Base-by-base conservation (phyloP, 1,140 invertebrate genomes). In the Condylostylus longicornis region DNA sequence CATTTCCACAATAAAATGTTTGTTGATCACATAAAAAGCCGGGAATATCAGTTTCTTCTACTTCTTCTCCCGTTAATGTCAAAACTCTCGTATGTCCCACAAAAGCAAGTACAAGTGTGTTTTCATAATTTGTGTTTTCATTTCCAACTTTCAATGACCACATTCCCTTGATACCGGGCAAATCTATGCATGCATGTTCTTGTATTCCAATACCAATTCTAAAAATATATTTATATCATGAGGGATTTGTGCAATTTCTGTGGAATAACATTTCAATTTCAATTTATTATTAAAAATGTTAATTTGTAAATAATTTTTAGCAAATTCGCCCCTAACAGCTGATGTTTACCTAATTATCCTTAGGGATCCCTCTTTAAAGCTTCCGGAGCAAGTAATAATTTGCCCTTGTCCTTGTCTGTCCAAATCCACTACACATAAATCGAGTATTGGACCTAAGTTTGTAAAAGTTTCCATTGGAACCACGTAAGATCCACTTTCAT, bases 151-250 rank as follows among this genome's bases (percentile, higher is more conserved):
- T 82, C 6, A 96, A 65, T 1, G 90, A 82, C 89, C 90, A 96
- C 73, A 96, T 90, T 38, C 90, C 93, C 66, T 96, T 97, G 33
- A 98, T 95, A 19, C 93, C 90, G 12, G 84, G 77, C 37, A 98
- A 67, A 69, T 98, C 95, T 47, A 98, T 96, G 33, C 80, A 89
- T 0, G 94, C 94, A 63, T 94, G 85, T 61, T 98, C 94, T 56
- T 96, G 88, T 35, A 97, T 96, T 4, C 91, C 93, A 55, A 97
- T 96, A 2, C 93, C 93, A 66, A 95, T 96, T 42, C 93, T 73
- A 34, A 14, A 33, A 14, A 13, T 22, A 23, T 28, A 35, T 2
- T 33, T 14, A 25, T n/a, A n/a, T n/a, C n/a, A n/a, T n/a, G n/a
- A n/a, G n/a, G n/a, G n/a, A n/a, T n/a, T n/a, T 25, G 7, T 25